Evolutionary conservation across 2,888 invertebrate genomes (phyloP), one percentile per base, ranked within the genome.

Genomic region (Xestia rhomboidea): DNA sequence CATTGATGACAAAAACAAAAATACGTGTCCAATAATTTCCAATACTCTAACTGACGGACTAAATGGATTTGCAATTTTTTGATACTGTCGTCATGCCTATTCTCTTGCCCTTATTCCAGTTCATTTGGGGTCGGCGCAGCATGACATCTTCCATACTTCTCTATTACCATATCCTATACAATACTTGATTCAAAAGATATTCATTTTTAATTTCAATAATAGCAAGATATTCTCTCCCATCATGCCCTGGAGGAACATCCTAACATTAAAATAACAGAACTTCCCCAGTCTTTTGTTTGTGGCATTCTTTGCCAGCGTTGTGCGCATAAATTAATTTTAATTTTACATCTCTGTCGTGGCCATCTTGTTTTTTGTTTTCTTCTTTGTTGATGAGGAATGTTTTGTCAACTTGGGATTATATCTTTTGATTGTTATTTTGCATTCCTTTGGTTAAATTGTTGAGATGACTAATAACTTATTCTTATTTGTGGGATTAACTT

Each of bases 251-350:
- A 79, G n/a, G 5, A 24, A 15, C 0, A 60, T n/a, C 80, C 44
- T 82, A 68, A 88, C 67, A 78, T 89, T 83, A 89, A 89, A 91
- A 91, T 89, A 92, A 90, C 92, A 85, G 85, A 90, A 92, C 84
- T 91, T 87, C 79, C 76, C 76, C 91, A 89, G 92, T 94, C 93
- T 95, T 95, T 94, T 91, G 92, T 91, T 92, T 91, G 89, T 88
- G 87, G 90, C 91, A 95, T 95, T 94, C 94, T 94, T 94, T 81
- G 82, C 77, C 64, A 74, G 85, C 91, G 91, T 91, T 91, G 91
- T 87, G 84, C 88, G 92, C 88, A 92, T 92, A 92, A 93, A 93
- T 94, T 94, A 94, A 93, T 94, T 94, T 92, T 82, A 89, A 89
- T 89, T 89, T 90, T 90, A 88, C 86, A 81, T 88, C 87, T 89